A percentile compares a stretch with the other conserved stretches of the same genome.
These are phyloP conservation scores for Stichopus chloronotus DNA, from an alignment of 35 echinoderm and acorn worm genomes.

Conservation along the genomic window DNA sequence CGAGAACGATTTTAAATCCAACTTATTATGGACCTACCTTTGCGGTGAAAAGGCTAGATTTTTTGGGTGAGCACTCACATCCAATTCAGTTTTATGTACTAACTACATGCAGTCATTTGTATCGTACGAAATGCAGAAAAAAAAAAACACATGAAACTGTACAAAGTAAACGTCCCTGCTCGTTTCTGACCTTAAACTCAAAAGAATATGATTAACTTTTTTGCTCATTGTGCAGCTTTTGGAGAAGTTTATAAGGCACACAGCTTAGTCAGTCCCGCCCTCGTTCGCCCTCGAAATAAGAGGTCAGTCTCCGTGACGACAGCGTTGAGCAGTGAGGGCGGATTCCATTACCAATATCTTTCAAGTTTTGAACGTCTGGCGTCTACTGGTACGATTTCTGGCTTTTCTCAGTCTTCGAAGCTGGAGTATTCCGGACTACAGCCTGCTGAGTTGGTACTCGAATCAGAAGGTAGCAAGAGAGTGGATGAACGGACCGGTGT, in stretches of 20 bases:
- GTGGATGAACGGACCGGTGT: background rate
- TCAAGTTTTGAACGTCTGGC: slow-evolving; percentile 17
- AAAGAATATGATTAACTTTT: too few relatives aligned
- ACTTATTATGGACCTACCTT: background rate
- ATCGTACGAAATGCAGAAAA: too few relatives aligned
- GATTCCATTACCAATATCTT: background rate
- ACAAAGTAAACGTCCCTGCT: too few relatives aligned
- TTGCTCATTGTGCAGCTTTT: background rate
- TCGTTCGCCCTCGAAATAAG: background rate
- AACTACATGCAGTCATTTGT: too few relatives aligned
- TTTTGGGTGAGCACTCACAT: background rate
- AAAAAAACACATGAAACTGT: too few relatives aligned
- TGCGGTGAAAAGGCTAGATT: slow-evolving; percentile 3
- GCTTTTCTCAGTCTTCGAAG: background rate
- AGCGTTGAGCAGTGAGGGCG: background rate
- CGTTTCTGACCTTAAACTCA: too few relatives aligned
- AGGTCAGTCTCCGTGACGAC: background rate
- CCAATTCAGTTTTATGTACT: too few relatives aligned
- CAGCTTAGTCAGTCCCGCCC: background rate
- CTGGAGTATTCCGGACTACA: background rate
- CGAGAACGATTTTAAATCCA: slow-evolving; percentile 20
- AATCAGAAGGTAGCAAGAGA: background rate
- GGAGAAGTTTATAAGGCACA: background rate
- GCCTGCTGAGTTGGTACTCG: background rate
- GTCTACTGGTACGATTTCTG: background rate